Conservation (phyloP, 2,888 invertebrate genomes). For the Halictus quadricinctus region DNA sequence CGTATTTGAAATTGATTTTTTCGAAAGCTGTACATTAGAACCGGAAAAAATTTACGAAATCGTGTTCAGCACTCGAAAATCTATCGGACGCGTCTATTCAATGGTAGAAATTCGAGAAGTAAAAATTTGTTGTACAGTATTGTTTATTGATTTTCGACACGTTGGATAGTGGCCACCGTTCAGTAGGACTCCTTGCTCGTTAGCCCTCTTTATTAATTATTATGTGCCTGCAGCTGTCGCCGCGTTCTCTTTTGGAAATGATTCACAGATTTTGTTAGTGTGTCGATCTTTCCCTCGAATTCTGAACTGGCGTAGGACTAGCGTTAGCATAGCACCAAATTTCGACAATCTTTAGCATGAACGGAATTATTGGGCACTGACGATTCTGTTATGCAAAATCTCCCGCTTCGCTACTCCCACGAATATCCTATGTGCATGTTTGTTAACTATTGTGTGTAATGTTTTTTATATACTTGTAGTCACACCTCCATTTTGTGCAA, state of each 20-base stretch:
- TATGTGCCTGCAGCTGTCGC: slow-evolving; percentile 26
- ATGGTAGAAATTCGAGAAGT: not conserved
- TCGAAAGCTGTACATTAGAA: not conserved
- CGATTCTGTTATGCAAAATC: slow-evolving; percentile 34
- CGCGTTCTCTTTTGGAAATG: slow-evolving; percentile 35
- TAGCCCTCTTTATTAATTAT: slow-evolving; percentile 31
- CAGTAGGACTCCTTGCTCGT: slow-evolving; percentile 26
- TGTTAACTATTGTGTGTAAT: slow-evolving; percentile 17
- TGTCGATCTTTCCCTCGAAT: slow-evolving; percentile 54
- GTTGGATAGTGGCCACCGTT: slow-evolving; percentile 56
- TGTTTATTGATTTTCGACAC: slow-evolving; percentile 57
- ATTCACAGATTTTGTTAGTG: slow-evolving; percentile 27
- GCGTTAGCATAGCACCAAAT: slow-evolving; percentile 53
- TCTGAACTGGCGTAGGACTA: slow-evolving; percentile 64
- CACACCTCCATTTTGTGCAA: not conserved
- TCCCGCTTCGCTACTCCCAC: slow-evolving; percentile 45
- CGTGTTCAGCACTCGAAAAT: not conserved
- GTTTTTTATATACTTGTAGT: not conserved
- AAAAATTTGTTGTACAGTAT: slow-evolving; percentile 3
- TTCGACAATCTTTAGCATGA: slow-evolving; percentile 58
- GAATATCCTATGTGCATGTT: slow-evolving; percentile 49
- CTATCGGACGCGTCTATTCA: not conserved
- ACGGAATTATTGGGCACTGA: slow-evolving; percentile 46
- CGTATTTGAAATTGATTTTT: not conserved
- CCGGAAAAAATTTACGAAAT: not conserved